Evolutionary conservation across 2,113 vertebrate genomes (phyloP), one percentile per base, ranked within the genome.

Genomic region (Coracopsis vasa): DNA sequence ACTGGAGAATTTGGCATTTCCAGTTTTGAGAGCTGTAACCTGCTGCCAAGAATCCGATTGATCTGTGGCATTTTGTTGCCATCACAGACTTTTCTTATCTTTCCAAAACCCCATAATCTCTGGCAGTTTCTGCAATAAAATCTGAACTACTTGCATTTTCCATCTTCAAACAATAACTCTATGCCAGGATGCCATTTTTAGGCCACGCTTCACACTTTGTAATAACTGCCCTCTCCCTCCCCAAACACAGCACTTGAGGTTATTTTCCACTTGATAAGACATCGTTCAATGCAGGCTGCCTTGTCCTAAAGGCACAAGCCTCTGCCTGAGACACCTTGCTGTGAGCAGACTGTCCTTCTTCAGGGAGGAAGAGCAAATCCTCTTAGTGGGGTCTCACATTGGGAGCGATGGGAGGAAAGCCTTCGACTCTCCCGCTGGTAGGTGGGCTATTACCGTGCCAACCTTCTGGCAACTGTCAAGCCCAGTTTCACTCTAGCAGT

Each of bases 401-500:
- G 44, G 78, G 86, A 86, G 65, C 10, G 2, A 54, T 17, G 95
- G 91, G 88, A 96, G 93, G 77, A 82, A 79, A 81, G 77, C 54
- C 69, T 53, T 25, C 4, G 35, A 80, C 91, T 92, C 91, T 86
- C 91, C 90, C 2, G 85, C 77, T 67, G 24, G 95, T 78, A 91
- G 96, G 95, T 91, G 91, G 96, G 97, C 98, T 95, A 66, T 97
- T 95, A 97, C 78, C 51, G 28, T 47, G 10, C 70, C 90, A 94
- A 86, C 85, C 95, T 96, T 97, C 95, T 97, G 97, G 96, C 96
- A 96, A 96, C 98, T 98, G 98, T 98, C 98, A 98, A 97, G 95
- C 88, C 96, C 80, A 86, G 93, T 98, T 95, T 98, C 0, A 37
- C 96, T 98, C 96, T 94, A 97, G 91, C 97, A 97, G 86, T 96